These are phyloP conservation scores for Hirtodrosophila trivittata DNA, from an alignment of 2,888 invertebrate genomes.

Conservation along the genomic window DNA sequence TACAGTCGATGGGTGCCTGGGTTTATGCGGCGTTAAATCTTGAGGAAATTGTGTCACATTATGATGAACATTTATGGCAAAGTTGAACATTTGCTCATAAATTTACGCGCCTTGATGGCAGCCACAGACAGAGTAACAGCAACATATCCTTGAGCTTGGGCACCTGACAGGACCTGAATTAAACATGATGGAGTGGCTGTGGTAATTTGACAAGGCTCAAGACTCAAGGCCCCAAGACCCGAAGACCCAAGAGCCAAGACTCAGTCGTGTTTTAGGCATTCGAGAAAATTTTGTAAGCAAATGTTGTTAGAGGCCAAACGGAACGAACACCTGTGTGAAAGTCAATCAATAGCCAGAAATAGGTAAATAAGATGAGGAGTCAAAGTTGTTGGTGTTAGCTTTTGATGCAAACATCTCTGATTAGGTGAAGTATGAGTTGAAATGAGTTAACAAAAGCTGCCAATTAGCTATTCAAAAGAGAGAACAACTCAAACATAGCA, in stretches of 20 bases:
- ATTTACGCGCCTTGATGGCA: constrained; percentile 53
- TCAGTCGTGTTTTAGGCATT: constrained; percentile 19
- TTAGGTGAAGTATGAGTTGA: too few species aligned
- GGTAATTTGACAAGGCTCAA: constrained; percentile 69
- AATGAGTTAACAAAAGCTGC: too few species aligned
- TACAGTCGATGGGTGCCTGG: constrained; percentile 30
- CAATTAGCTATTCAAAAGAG: too few species aligned
- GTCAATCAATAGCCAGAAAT: constrained; percentile 39
- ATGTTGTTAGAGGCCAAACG: constrained; percentile 15
- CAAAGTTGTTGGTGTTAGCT: too few species aligned
- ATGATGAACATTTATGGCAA: constrained; percentile 75
- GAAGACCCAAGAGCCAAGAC: not conserved
- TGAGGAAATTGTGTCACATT: constrained; percentile 77
- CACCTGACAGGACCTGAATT: constrained; percentile 44
- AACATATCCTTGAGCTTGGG: constrained; percentile 1
- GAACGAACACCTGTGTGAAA: constrained; percentile 27
- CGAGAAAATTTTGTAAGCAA: constrained; percentile 15
- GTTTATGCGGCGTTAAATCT: constrained; percentile 73
- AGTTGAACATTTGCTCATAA: constrained; percentile 68
- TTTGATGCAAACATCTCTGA: too few species aligned
- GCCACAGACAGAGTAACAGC: not conserved
- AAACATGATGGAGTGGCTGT: constrained; percentile 72
- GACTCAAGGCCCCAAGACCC: constrained; percentile 12
- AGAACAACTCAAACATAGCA: too few species aligned
- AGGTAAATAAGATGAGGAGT: too few species aligned